phyloP scores from a whole-genome alignment of 2,797 vertebrate genomes.

The Hozukius guyotensis region DNA sequence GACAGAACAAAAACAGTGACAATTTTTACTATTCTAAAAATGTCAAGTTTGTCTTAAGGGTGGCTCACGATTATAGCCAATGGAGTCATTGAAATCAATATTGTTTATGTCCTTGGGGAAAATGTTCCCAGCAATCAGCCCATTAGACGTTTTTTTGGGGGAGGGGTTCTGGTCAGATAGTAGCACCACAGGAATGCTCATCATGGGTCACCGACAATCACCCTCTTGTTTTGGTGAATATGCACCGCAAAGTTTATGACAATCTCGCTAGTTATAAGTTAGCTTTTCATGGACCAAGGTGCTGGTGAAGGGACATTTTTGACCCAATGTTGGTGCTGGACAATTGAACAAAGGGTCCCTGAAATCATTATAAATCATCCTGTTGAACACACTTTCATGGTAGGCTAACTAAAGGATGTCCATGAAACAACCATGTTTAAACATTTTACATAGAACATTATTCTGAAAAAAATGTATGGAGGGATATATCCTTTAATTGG shows the following conservation, averaged over 20 bases:
- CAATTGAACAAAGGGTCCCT: neutral
- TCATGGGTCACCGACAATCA: neutral
- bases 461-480: neutral
- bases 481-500: too few species aligned
- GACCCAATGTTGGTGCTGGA: neutral
- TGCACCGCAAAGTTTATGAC: neutral
- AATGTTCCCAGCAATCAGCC: neutral
- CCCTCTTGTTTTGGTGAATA: neutral
- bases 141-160: neutral
- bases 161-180: neutral
- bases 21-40: neutral
- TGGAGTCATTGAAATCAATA: neutral
- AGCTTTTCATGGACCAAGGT: neutral
- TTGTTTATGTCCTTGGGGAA: neutral
- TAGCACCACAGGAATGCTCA: neutral
- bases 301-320: neutral
- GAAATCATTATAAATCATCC: neutral
- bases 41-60: neutral
- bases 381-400: neutral
- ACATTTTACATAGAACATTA: neutral
- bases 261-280: too few species aligned
- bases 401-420: neutral
- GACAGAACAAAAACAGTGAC: neutral
- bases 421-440: neutral
- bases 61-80: neutral